Conservation (phyloP, 2,113 vertebrate genomes). For the Alethe castanea region DNA sequence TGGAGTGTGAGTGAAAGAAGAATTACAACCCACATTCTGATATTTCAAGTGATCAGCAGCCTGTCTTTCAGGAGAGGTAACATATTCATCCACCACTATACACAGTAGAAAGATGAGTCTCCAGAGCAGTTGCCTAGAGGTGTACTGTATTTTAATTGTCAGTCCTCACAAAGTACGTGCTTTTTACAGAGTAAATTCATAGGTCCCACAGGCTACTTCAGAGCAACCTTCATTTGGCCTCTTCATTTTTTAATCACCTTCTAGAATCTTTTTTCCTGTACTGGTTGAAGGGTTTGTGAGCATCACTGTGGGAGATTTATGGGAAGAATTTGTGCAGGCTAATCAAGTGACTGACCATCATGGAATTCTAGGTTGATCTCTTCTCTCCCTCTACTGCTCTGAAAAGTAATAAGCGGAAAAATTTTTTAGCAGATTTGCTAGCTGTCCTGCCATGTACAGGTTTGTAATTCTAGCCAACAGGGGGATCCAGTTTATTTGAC, state of each 20-base stretch:
- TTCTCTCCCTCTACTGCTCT: neutral
- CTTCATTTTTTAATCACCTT: neutral
- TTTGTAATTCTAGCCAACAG: neutral
- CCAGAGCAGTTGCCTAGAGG: neutral
- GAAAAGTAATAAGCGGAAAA: neutral
- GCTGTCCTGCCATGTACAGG: neutral
- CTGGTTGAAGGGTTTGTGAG: neutral
- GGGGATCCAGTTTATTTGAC: neutral
- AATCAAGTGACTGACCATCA: neutral
- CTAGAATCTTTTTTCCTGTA: neutral
- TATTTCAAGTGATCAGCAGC: neutral
- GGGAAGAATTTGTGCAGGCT: neutral
- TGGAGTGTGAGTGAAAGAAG: neutral
- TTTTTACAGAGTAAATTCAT: neutral
- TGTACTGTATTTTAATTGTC: neutral
- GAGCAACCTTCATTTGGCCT: neutral
- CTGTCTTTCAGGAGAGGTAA: neutral
- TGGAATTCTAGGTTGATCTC: neutral
- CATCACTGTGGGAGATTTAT: rapidly evolving
- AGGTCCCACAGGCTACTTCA: neutral
- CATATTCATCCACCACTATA: neutral
- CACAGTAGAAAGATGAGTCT: neutral
- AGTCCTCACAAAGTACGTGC: neutral
- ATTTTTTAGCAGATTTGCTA: neutral
- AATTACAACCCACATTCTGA: neutral